phyloP scores from a whole-genome alignment of 2,113 vertebrate genomes.

The Hyperopisus bebe region DNA sequence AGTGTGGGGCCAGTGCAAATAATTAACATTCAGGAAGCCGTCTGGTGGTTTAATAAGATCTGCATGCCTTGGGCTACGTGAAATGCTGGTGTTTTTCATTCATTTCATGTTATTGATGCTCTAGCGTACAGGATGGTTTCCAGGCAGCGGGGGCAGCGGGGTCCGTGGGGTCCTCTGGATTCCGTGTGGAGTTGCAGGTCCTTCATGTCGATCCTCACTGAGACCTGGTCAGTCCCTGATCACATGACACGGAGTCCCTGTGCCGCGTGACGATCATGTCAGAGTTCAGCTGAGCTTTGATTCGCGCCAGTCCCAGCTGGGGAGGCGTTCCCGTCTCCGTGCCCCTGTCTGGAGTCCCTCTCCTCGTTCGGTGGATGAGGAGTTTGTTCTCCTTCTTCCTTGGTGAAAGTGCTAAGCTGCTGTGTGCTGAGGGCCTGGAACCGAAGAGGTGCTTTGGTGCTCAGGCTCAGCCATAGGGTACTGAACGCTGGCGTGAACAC shows the following conservation, averaged over 20 bases:
- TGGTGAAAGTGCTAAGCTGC: neutral
- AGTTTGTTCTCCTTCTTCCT: neutral
- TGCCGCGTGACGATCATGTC: neutral
- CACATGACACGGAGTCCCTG: neutral
- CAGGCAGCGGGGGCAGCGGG: neutral
- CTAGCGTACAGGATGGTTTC: neutral
- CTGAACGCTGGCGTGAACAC: neutral
- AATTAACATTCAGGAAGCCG: constrained; percentile 17
- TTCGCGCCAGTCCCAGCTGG: neutral
- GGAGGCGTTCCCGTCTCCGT: neutral
- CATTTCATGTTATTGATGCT: constrained; percentile 31
- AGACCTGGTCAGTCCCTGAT: neutral
- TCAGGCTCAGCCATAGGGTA: neutral
- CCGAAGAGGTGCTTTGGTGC: neutral
- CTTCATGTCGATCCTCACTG: neutral
- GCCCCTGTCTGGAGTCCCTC: neutral
- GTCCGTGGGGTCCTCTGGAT: neutral
- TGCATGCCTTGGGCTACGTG: constrained; percentile 21
- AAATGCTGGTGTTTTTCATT: constrained; percentile 35
- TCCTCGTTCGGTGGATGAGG: neutral
- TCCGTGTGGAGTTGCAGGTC: neutral
- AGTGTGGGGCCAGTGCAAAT: neutral
- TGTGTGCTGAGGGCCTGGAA: neutral
- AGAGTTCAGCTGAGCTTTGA: neutral
- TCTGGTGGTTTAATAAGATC: constrained; percentile 25